Percentiles rank a stretch among this genome's conserved stretches.
Evolutionary conservation across 2,113 vertebrate species (phyloP).

Genomic region (Pachyramphus minor): DNA sequence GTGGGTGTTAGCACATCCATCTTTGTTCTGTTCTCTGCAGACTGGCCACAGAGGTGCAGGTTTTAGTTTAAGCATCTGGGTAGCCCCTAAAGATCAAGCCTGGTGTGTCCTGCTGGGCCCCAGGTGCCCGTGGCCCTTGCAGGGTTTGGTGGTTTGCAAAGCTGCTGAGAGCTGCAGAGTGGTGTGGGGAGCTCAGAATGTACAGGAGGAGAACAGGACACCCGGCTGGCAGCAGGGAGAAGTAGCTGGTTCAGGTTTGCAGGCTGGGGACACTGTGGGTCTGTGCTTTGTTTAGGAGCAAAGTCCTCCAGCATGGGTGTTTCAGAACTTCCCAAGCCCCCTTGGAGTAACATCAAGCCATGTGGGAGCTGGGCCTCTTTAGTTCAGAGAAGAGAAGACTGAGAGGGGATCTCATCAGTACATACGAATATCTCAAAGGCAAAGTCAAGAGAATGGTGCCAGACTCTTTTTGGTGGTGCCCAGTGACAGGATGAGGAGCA

Average conservation of each 20-base stretch:
- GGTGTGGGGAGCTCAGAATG: background rate
- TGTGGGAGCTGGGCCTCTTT: background rate
- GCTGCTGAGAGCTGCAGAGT: background rate
- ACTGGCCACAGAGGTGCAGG: background rate
- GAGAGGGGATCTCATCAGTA: background rate
- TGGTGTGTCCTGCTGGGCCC: background rate
- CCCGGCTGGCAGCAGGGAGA: background rate
- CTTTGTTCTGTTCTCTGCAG: background rate
- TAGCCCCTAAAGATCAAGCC: background rate
- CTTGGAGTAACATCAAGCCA: background rate
- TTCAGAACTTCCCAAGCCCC: background rate
- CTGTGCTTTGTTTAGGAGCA: rapidly evolving
- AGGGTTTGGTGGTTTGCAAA: background rate
- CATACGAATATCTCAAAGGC: background rate
- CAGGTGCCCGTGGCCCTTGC: background rate
- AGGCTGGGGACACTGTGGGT: background rate
- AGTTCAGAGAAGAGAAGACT: background rate
- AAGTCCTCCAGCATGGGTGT: background rate
- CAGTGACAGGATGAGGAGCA: background rate
- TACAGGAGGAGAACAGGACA: background rate
- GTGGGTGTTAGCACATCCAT: background rate
- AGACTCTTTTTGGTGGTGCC: background rate
- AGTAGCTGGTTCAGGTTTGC: background rate
- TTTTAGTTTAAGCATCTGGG: background rate
- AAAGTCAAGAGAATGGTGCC: background rate